Percentiles rank a stretch among this genome's conserved stretches.
Evolutionary conservation across 2,888 invertebrate species (phyloP).

Genomic region (Caenorhabditis panamensis): DNA sequence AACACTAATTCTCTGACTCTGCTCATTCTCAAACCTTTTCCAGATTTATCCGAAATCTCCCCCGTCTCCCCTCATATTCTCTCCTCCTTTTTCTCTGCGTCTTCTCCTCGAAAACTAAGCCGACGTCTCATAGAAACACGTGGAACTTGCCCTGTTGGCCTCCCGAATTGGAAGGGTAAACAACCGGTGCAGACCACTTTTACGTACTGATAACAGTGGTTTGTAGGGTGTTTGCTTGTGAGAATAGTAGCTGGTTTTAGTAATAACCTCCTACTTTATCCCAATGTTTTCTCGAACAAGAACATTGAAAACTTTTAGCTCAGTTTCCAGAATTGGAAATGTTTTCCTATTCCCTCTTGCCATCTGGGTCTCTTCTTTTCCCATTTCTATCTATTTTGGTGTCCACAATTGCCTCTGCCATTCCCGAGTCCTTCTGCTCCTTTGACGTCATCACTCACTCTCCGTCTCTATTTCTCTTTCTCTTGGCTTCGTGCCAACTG

Average conservation of each 20-base stretch:
- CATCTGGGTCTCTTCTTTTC: too few species aligned
- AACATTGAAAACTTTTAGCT: too few species aligned
- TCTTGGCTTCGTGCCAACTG: constrained; percentile 3
- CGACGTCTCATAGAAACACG: constrained; percentile 16
- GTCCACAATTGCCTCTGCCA: constrained; percentile 15
- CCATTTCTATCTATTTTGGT: not conserved
- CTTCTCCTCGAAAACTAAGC: not conserved
- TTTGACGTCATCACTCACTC: constrained; percentile 25
- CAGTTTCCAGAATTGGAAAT: too few species aligned
- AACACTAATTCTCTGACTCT: not conserved
- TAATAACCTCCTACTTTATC: too few species aligned
- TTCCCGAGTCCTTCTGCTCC: constrained; percentile 6
- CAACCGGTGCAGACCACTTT: too few species aligned
- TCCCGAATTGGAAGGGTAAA: too few species aligned
- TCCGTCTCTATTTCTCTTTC: constrained; percentile 14
- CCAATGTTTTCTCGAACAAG: too few species aligned
- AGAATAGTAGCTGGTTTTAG: too few species aligned
- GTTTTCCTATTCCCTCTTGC: too few species aligned
- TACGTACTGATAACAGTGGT: too few species aligned
- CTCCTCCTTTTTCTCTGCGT: not conserved
- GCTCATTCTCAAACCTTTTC: not conserved
- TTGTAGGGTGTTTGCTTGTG: too few species aligned
- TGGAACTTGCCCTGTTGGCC: constrained; percentile 1
- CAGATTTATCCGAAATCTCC: not conserved
- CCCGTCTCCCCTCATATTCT: not conserved